Evolutionary conservation across 2,797 vertebrate species (phyloP), one percentile per base, ranked within the genome.

Genomic region (Coluber constrictor): DNA sequence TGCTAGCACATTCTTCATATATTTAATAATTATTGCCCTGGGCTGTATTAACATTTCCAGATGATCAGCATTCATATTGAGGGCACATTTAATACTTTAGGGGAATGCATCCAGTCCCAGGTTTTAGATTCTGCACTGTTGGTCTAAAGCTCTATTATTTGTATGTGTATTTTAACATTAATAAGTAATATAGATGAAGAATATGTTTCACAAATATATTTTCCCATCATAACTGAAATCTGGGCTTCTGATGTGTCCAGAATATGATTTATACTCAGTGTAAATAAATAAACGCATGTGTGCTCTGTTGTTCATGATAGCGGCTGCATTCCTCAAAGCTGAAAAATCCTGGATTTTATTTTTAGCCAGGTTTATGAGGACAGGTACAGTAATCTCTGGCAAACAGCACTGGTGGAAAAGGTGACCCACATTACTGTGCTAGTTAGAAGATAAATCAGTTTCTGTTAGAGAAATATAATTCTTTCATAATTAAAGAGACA

Each of bases 151-250:
- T 83, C 37, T 47, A 83, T 83, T 25, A 83, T 47, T 83, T 83
- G 37, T 25, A 83, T 83, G 43, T 25, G 74, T 5, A 51, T 23
- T 57, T 89, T 93, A 91, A 59, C 60, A 37, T 92, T 90, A 27
- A 59, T 88, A 66, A 94, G 90, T 54, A 51, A 74, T 60, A 87
- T 3, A 1, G 25, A 89, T 10, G 93, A 91, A 92, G 79, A 66
- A 92, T 95, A 89, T 59, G 93, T 60, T 7, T 93, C 51, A 56
- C 20, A 3, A 37, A 8, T 32, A 20, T 32, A 56, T 56, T 70
- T 55, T 32, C 47, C 37, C 43, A 83, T 47, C 37, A 47, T 47
- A 47, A 83, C 20, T 25, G 74, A 83, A 47, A 83, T 47, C 20
- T 83, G 74, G 43, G 43, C 74, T 83, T 83, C 9, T 47, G 74